Conservation (phyloP, 2,888 invertebrate genomes). For the Theretra japonica region DNA sequence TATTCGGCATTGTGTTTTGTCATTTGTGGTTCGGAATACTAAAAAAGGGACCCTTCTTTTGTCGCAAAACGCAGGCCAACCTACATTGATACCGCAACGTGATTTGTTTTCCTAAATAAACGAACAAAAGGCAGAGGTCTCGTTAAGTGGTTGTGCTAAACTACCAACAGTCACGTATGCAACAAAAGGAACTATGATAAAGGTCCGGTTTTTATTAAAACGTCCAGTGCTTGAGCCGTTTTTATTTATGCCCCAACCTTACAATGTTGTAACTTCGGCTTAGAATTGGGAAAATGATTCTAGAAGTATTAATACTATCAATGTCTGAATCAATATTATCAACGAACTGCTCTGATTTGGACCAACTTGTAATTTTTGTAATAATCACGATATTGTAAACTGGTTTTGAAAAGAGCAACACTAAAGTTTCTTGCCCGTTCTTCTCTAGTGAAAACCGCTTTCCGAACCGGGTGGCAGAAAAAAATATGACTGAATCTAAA, state of each 20-base stretch:
- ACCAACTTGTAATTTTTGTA: too few species aligned
- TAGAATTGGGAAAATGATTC: not conserved
- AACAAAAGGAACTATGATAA: constrained; percentile 68
- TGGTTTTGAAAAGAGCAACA: too few species aligned
- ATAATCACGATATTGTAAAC: too few species aligned
- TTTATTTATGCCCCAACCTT: constrained; percentile 60
- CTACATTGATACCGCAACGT: constrained; percentile 39
- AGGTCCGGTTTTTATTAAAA: constrained; percentile 71
- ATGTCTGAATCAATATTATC: too few species aligned
- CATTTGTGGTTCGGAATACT: constrained; percentile 50
- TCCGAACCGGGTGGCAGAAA: too few species aligned
- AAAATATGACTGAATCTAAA: too few species aligned
- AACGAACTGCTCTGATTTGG: too few species aligned
- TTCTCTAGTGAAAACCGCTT: too few species aligned
- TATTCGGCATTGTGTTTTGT: constrained; percentile 48
- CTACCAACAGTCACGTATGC: constrained; percentile 65
- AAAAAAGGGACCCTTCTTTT: constrained; percentile 55
- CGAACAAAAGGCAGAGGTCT: constrained; percentile 42
- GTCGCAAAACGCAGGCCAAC: constrained; percentile 46
- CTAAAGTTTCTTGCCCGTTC: too few species aligned
- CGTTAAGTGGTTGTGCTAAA: constrained; percentile 50
- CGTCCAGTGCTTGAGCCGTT: constrained; percentile 58
- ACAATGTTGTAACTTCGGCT: constrained; percentile 29
- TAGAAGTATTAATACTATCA: not conserved
- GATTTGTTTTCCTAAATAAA: constrained; percentile 34